A percentile compares a stretch with the other conserved stretches of the same genome.
These are phyloP conservation scores for Galendromus occidentalis DNA, from an alignment of 1,140 invertebrate genomes.

Conservation along the genomic window DNA sequence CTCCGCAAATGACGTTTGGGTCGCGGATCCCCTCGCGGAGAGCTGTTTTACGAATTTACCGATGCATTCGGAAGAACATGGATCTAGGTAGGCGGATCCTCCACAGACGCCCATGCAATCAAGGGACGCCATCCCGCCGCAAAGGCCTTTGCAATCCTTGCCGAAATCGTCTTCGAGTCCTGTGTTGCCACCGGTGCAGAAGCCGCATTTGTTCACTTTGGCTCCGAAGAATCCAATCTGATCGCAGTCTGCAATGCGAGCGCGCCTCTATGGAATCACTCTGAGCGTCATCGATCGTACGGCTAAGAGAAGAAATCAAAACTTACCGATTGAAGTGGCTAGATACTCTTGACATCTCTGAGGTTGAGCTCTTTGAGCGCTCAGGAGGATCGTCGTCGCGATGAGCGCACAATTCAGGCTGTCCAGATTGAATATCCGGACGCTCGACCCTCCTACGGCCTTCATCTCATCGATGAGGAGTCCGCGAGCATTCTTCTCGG, in stretches of 20 bases:
- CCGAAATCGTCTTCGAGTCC: slow-evolving; percentile 18
- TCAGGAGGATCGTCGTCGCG: too few relatives aligned
- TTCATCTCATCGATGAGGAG: too few relatives aligned
- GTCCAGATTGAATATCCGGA: too few relatives aligned
- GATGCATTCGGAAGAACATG: slow-evolving; percentile 17
- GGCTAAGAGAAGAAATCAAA: too few relatives aligned
- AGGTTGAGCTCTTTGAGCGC: too few relatives aligned
- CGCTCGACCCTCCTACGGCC: too few relatives aligned
- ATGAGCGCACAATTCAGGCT: too few relatives aligned
- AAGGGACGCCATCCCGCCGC: slow-evolving; percentile 11
- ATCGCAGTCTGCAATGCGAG: slow-evolving; percentile 15
- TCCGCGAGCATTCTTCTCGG: too few relatives aligned
- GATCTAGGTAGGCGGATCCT: slow-evolving; percentile 20
- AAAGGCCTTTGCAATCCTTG: slow-evolving; percentile 19
- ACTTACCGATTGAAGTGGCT: neutral
- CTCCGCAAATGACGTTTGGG: too few relatives aligned
- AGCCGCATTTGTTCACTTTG: slow-evolving; percentile 21
- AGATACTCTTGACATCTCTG: neutral
- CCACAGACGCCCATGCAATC: slow-evolving; percentile 20
- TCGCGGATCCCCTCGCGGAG: too few relatives aligned
- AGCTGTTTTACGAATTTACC: neutral
- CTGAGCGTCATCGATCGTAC: too few relatives aligned
- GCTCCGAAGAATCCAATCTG: slow-evolving; percentile 19
- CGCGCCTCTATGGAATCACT: too few relatives aligned
- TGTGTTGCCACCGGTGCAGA: slow-evolving; percentile 20